A percentile compares a stretch with the other conserved stretches of the same genome.
Evolutionary conservation across 2,797 vertebrate species (phyloP).

Genomic region (Masticophis lateralis): DNA sequence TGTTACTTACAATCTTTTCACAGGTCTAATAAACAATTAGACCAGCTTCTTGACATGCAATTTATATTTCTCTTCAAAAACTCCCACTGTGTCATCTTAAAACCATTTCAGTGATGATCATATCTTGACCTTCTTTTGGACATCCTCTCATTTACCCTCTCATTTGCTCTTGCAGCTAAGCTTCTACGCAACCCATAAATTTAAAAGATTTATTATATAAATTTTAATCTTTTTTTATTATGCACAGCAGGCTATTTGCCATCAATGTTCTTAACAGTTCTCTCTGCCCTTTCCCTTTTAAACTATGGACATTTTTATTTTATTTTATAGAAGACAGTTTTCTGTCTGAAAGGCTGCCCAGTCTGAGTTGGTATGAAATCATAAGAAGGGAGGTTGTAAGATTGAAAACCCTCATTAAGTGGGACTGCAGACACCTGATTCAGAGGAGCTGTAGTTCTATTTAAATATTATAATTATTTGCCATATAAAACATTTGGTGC

Average conservation of each 20-base stretch:
- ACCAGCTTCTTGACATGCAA: conserved; percentile 4
- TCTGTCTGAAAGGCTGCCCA: background rate
- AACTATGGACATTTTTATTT: background rate
- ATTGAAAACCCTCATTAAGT: background rate
- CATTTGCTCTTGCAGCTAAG: conserved; percentile 7
- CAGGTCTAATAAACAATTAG: conserved; percentile 16
- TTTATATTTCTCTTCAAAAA: background rate
- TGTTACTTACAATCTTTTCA: conserved; percentile 6
- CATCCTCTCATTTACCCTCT: background rate
- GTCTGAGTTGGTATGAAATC: background rate
- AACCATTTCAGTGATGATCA: conserved; percentile 18
- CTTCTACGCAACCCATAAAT: background rate
- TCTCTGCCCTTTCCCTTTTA: background rate
- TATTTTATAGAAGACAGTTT: background rate
- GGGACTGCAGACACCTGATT: background rate
- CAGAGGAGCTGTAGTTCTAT: background rate
- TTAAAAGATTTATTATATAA: background rate
- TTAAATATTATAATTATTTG: background rate
- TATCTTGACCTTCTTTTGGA: conserved; percentile 17
- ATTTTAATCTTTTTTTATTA: background rate
- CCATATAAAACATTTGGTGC: background rate
- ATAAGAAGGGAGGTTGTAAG: background rate
- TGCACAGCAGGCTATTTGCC: background rate
- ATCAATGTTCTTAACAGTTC: background rate
- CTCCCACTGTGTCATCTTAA: background rate